Evolutionary conservation across 2,113 vertebrate species (phyloP).

Genomic region (Pterocles orientalis): DNA sequence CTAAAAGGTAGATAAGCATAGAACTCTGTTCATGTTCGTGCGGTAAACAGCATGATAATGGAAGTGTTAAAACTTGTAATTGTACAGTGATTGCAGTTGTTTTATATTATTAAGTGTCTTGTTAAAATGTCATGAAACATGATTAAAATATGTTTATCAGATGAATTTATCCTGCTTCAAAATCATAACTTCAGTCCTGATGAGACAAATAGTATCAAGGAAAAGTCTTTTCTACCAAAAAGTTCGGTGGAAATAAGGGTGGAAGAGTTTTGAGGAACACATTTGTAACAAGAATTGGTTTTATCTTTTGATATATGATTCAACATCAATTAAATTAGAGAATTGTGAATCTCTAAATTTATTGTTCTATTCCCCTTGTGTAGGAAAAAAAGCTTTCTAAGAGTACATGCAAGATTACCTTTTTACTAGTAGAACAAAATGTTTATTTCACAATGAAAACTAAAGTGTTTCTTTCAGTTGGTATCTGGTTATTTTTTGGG

Average conservation of each 20-base stretch:
- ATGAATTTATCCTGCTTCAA: neutral
- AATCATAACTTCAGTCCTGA: neutral
- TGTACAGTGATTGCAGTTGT: neutral
- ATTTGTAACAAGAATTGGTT: neutral
- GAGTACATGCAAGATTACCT: neutral
- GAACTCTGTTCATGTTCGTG: neutral
- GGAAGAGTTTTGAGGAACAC: neutral
- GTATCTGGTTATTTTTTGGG: neutral
- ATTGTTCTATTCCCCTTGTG: neutral
- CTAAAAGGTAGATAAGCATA: neutral
- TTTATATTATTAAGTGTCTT: neutral
- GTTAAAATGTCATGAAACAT: neutral
- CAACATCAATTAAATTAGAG: neutral
- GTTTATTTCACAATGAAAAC: neutral
- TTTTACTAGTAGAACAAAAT: neutral
- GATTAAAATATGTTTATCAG: neutral
- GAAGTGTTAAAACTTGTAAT: neutral
- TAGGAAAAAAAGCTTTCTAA: neutral
- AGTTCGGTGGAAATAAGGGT: neutral
- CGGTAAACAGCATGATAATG: neutral
- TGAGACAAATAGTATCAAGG: neutral
- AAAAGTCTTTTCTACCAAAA: neutral
- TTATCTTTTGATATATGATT: neutral
- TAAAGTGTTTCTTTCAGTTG: neutral
- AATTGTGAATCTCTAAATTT: neutral